Evolutionary conservation across 2,797 vertebrate species (phyloP).

Genomic region (Fratercula arctica): DNA sequence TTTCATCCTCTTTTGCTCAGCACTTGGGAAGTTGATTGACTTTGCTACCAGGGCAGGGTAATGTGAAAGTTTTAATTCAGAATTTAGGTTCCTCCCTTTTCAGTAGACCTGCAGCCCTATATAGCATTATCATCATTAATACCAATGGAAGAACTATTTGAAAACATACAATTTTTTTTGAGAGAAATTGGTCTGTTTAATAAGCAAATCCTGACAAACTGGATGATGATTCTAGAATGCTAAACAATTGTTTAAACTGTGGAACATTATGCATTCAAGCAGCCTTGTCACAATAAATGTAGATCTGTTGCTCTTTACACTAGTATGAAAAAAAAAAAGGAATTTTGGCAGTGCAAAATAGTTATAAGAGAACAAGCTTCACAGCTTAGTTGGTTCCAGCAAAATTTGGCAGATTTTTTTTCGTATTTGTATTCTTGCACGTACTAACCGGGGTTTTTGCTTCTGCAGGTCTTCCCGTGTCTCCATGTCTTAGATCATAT

Average conservation of each 20-base stretch:
- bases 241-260: conserved; percentile 40
- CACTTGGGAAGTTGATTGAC: neutral
- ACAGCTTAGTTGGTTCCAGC: conserved; percentile 45
- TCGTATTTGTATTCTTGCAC: neutral
- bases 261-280: conserved; percentile 3
- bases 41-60: neutral
- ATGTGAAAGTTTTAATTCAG: neutral
- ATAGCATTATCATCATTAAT: neutral
- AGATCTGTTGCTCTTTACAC: conserved; percentile 39
- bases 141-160: neutral
- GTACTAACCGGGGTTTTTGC: neutral
- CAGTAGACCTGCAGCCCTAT: neutral
- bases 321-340: neutral
- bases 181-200: neutral
- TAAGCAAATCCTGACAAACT: conserved; percentile 20
- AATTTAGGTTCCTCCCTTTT: neutral
- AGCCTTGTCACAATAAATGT: conserved; percentile 52
- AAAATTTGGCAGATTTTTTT: conserved; percentile 1
- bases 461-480: neutral
- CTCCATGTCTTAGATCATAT: neutral
- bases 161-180: neutral
- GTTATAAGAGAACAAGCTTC: neutral
- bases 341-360: conserved; percentile 36
- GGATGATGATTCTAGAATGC: conserved; percentile 20
- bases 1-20: neutral